These are phyloP conservation scores for Colius striatus DNA, from an alignment of 2,113 vertebrate genomes.

Conservation along the genomic window DNA sequence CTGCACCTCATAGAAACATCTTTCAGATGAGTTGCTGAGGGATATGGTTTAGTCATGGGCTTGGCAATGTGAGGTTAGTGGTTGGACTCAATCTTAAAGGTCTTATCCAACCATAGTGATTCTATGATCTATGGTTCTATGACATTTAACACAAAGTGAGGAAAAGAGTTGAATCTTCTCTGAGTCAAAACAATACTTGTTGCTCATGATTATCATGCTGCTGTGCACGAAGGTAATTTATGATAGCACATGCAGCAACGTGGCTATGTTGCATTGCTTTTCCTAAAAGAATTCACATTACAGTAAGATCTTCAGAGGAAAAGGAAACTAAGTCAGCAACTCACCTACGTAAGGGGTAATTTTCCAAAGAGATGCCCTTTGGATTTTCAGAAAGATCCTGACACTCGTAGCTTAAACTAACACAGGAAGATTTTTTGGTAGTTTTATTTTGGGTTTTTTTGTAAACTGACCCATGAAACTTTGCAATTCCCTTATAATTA, in stretches of 20 bases:
- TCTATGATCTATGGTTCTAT: too few relatives aligned
- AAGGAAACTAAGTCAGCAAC: neutral
- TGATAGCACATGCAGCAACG: neutral
- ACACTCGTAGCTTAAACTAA: neutral
- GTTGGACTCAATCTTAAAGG: too few relatives aligned
- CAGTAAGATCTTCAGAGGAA: neutral
- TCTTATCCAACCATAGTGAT: too few relatives aligned
- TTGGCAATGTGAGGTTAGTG: too few relatives aligned
- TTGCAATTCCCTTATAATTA: neutral
- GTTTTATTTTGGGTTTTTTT: neutral
- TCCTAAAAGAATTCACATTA: neutral
- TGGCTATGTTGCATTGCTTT: neutral
- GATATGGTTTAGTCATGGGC: too few relatives aligned
- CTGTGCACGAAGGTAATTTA: neutral
- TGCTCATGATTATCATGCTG: fast-evolving
- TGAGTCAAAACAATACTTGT: neutral
- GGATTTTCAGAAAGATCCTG: neutral
- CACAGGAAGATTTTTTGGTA: neutral
- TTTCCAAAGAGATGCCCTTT: neutral
- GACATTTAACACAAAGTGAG: neutral
- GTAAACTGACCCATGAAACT: neutral
- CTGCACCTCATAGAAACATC: neutral
- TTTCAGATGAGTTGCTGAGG: too few relatives aligned
- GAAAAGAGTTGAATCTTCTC: neutral
- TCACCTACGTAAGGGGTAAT: neutral